A percentile compares a stretch with the other conserved stretches of the same genome.
These are phyloP conservation scores for Anomalospiza imberbis DNA, from an alignment of 2,797 vertebrate genomes.

Conservation along the genomic window DNA sequence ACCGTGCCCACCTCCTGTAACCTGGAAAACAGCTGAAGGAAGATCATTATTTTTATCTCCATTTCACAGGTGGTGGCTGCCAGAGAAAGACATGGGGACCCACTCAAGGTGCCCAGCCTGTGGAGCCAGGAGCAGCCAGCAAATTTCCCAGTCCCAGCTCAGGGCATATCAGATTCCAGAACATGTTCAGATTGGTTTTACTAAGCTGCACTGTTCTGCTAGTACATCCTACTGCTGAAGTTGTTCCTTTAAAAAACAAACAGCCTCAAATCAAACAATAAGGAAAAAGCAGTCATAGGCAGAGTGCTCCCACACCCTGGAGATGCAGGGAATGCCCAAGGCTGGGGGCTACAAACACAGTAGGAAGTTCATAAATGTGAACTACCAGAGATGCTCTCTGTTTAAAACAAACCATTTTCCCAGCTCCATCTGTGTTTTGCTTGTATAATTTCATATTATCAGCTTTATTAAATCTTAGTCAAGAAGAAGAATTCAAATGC, in stretches of 20 bases:
- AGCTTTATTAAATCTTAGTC: neutral
- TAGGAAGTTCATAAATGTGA: neutral
- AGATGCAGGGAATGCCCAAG: neutral
- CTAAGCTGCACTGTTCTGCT: neutral
- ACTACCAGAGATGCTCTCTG: neutral
- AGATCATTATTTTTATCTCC: neutral
- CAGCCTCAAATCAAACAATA: neutral
- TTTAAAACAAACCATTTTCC: neutral
- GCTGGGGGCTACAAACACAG: neutral
- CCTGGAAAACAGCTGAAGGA: neutral
- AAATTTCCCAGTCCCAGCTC: neutral
- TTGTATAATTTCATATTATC: neutral
- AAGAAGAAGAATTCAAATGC: neutral
- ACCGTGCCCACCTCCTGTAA: neutral
- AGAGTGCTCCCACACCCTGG: neutral
- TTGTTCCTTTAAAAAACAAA: neutral
- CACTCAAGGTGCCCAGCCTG: neutral
- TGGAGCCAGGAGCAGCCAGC: fast-evolving
- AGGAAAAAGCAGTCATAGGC: neutral
- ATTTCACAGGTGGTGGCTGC: neutral
- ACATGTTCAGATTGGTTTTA: neutral
- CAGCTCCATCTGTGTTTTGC: neutral
- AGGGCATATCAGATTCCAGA: neutral
- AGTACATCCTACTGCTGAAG: neutral
- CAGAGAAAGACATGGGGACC: neutral